These are phyloP conservation scores for Xiphorhynchus erythropygius DNA, from an alignment of 2,797 vertebrate genomes.

Conservation along the genomic window DNA sequence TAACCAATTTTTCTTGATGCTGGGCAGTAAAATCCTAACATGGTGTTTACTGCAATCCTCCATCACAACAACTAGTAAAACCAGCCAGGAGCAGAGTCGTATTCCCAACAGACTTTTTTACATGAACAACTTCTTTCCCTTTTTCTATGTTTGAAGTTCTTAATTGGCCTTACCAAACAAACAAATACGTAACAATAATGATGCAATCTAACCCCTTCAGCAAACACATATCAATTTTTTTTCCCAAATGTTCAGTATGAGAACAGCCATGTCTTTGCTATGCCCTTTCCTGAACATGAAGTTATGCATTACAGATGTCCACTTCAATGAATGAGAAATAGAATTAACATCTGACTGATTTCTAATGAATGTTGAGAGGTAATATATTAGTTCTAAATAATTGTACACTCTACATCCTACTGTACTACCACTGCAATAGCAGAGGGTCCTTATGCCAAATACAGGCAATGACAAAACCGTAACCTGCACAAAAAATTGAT, in stretches of 20 bases:
- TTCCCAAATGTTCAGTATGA: background rate
- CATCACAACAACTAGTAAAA: background rate
- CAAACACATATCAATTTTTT: background rate
- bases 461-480: background rate
- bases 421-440: background rate
- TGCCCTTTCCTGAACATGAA: background rate
- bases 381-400: background rate
- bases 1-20: background rate
- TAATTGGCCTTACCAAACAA: background rate
- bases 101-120: background rate
- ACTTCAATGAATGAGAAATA: background rate
- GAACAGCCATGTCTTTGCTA: background rate
- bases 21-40: background rate
- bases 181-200: background rate
- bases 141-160: background rate
- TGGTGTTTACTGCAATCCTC: background rate
- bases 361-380: background rate
- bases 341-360: background rate
- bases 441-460: background rate
- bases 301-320: background rate
- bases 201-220: background rate
- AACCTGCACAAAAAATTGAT: background rate
- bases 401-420: background rate
- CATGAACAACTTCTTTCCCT: background rate
- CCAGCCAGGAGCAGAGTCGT: background rate